phyloP scores from a whole-genome alignment of 2,113 vertebrate genomes.

The Myotis yumanensis region DNA sequence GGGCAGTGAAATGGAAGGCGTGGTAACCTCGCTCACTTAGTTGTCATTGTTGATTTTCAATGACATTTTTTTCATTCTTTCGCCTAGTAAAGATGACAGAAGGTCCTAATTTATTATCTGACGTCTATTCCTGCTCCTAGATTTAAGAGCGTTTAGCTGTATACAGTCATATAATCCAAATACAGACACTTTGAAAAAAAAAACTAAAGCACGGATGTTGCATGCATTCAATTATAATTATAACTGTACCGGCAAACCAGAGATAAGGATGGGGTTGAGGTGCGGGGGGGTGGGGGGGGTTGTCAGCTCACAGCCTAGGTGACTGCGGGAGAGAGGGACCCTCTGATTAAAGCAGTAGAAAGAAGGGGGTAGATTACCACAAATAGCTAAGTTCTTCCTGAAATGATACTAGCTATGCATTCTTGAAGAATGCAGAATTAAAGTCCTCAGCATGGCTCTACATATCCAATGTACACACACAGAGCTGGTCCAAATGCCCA shows the following conservation, averaged over 20 bases:
- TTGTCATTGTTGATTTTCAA: constrained; percentile 79
- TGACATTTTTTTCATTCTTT: constrained; percentile 79
- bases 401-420: neutral
- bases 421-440: neutral
- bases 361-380: neutral
- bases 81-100: constrained; percentile 81
- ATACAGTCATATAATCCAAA: constrained; percentile 71
- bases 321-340: neutral
- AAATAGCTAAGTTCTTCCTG: neutral
- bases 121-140: constrained; percentile 67
- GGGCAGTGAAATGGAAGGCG: constrained; percentile 72
- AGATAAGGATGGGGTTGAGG: neutral
- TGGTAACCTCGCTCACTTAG: constrained; percentile 76
- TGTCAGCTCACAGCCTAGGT: neutral
- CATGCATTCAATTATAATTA: constrained; percentile 42
- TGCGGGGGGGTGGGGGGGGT: neutral
- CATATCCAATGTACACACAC: neutral
- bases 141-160: constrained; percentile 75
- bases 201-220: constrained; percentile 18
- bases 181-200: constrained; percentile 60
- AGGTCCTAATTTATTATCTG: constrained; percentile 79
- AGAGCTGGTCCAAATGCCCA: neutral
- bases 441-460: neutral
- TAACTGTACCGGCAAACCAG: neutral
- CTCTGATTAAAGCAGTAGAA: constrained; percentile 9